Evolutionary conservation across 1,140 invertebrate genomes (phyloP), one percentile per base, ranked within the genome.

Genomic region (Sitophilus oryzae): DNA sequence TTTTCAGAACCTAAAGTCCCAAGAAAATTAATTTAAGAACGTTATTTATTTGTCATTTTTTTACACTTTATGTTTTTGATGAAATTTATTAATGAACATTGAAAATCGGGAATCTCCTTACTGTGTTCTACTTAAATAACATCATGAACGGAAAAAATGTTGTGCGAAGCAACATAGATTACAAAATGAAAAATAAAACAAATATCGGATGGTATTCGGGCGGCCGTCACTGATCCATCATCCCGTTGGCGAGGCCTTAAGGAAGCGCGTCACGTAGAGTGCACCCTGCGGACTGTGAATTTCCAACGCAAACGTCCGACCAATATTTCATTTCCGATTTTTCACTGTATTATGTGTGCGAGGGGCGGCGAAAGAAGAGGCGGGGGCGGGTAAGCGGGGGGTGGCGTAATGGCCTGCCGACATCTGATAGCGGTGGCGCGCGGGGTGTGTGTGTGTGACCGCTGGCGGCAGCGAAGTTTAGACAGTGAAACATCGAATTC

Each of bases 291-390:
- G 51, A 50, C 61, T 52, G 43, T 40, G 58, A 65, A 59, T 66
- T 59, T 60, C 49, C 58, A 65, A 58, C 59, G 60, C 64, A 69
- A 69, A 70, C 69, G 69, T 71, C 67, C 69, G 61, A 68, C 52
- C 68, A 61, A 71, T 71, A 69, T 71, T 71, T 71, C 69, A 71
- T 68, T 64, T 60, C 58, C 66, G 62, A 63, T 67, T 70, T 64
- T 70, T 68, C 69, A 70, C 65, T 71, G 64, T 67, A 68, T 70
- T 71, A 70, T 69, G 61, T 59, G 52, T 49, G 53, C 50, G 58
- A 45, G 55, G 25, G 37, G 52, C 57, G 41, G 18, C 60, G 40
- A 23, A 40, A 34, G 30, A 21, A 21, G 21, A 23, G 9, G 36
- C 35, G 54, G 54, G 54, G 54, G 59, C 52, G 58, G n/a, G n/a